Percentiles rank a stretch among this genome's conserved stretches.
These are phyloP conservation scores for Polia nebulosa DNA, from an alignment of 2,888 invertebrate species.

Conservation along the genomic window DNA sequence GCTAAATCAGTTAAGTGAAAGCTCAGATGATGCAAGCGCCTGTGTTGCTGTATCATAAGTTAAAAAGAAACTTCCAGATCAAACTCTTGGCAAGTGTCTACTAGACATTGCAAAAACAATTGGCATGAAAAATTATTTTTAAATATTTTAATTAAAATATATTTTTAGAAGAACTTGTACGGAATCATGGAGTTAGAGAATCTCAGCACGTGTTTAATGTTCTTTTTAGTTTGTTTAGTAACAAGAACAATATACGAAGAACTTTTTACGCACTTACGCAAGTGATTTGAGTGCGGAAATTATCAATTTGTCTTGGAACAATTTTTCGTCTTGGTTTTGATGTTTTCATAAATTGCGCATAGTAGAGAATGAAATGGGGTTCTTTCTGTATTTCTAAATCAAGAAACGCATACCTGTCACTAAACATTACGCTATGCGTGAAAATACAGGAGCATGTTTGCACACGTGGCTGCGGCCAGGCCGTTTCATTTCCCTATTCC, in stretches of 20 bases:
- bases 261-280: slow-evolving; percentile 19
- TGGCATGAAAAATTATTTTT: slow-evolving; percentile 11
- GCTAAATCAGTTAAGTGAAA: slow-evolving; percentile 53
- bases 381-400: not conserved
- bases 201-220: not conserved
- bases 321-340: slow-evolving; percentile 8
- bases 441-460: slow-evolving; percentile 56
- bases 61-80: slow-evolving; percentile 48
- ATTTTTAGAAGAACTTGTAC: slow-evolving; percentile 6
- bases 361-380: not conserved
- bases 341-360: not conserved
- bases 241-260: slow-evolving; percentile 18
- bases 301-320: slow-evolving; percentile 11
- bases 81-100: slow-evolving; percentile 21
- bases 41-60: slow-evolving; percentile 14
- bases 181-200: slow-evolving; percentile 13
- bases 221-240: too few species aligned
- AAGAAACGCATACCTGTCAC: slow-evolving; percentile 20
- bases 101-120: slow-evolving; percentile 30
- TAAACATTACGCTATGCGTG: slow-evolving; percentile 21
- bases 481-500: slow-evolving; percentile 63
- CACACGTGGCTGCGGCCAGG: slow-evolving; percentile 59
- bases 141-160: slow-evolving; percentile 24
- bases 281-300: slow-evolving; percentile 37
- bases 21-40: slow-evolving; percentile 50